Evolutionary conservation across 2,797 vertebrate genomes (phyloP), one percentile per base, ranked within the genome.

Genomic region (Lepilemur septentrionalis): DNA sequence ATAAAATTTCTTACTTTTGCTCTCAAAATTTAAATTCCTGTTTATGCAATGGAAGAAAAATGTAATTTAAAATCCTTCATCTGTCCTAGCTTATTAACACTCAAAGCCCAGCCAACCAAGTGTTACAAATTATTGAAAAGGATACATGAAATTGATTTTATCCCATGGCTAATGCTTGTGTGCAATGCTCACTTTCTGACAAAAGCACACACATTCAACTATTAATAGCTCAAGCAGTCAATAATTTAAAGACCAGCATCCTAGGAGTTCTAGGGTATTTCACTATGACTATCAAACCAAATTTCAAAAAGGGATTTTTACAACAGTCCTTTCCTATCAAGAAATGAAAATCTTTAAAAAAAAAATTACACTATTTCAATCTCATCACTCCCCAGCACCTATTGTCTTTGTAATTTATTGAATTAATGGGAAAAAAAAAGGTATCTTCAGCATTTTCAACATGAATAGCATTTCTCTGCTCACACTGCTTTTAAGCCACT

Each of bases 21-120:
- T 76, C 61, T 81, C 67, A 94, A 92, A 97, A 89, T 75, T 35
- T 92, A 89, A 67, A 84, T 86, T 83, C 86, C 43, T 89, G 28
- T 43, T 89, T 50, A 93, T 41, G n/a, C 23, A 92, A 85, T 69
- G 65, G 57, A 94, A 83, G 30, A 43, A 91, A 90, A 73, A 76
- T 25, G 3, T 61, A 89, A 94, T 87, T 92, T 38, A 92, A 93
- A 97, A 46, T 78, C 67, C 41, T 82, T 95, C 61, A 70, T 15
- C 35, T 55, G 48, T 5, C 73, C 46, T 65, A 91, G 38, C 32
- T 93, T 91, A 92, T 28, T 86, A 73, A 86, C 22, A 84, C 78
- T 89, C 59, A 87, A 94, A 94, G 25, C 23, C 79, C 69, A 85
- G 63, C 28, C 23, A 81, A 63, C 20, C 50, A 95, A 93, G 43